Conservation (phyloP, 2,797 vertebrate species). For the Tapera naevia region DNA sequence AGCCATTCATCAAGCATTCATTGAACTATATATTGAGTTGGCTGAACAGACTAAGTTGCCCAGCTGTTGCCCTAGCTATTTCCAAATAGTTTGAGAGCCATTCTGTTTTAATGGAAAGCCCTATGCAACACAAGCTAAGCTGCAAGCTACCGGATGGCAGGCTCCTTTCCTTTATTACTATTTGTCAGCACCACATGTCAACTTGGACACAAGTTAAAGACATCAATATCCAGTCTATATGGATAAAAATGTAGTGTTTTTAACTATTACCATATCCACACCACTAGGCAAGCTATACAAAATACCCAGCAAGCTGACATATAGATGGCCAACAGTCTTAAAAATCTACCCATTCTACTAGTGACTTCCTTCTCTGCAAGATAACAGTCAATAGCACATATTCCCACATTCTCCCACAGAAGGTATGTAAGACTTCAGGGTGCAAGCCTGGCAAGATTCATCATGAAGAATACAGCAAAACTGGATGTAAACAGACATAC, state of each 20-base stretch:
- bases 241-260: neutral
- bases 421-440: neutral
- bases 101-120: neutral
- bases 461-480: neutral
- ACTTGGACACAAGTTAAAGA: neutral
- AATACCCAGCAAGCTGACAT: neutral
- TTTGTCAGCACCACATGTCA: neutral
- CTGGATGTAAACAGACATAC: neutral
- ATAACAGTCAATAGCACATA: neutral
- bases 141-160: neutral
- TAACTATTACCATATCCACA: neutral
- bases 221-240: neutral
- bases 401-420: neutral
- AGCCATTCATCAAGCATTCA: neutral
- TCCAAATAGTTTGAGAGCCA: neutral
- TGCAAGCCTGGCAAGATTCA: neutral
- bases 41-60: neutral
- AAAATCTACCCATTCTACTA: neutral
- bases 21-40: neutral
- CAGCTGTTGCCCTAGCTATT: neutral
- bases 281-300: neutral
- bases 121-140: neutral
- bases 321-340: neutral
- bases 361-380: neutral
- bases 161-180: neutral